Evolutionary conservation across 2,797 vertebrate genomes (phyloP), one percentile per base, ranked within the genome.

Genomic region (Eospalax fontanierii): DNA sequence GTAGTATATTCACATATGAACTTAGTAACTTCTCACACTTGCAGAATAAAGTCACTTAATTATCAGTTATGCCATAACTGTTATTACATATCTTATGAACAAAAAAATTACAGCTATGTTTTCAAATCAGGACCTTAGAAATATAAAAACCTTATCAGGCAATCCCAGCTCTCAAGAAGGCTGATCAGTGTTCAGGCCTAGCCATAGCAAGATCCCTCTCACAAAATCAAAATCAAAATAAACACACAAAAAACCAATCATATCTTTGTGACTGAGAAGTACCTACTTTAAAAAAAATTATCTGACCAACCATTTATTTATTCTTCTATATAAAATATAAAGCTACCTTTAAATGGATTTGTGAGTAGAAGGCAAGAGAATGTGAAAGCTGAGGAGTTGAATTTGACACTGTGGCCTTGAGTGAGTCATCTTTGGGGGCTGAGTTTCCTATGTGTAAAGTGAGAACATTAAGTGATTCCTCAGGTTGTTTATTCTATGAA

Each of bases 361-460:
- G 21, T 61, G 59, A n/a, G 30, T 22, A 82, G 30, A 28, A 89
- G 30, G 38, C 59, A 83, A 79, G 28, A 79, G 24, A 90, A 70
- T 85, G 16, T 86, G 43, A 84, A 89, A 92, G 68, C 75, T 88
- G n/a, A 33, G 26, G 68, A 6, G 85, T 76, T 90, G 70, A 66
- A 75, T 73, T 71, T 78, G 78, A 94, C 74, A 83, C 79, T 38
- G 24, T 57, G 74, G 54, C 75, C 91, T 38, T 87, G 38, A 73
- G 30, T 68, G 90, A 95, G 75, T 95, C 89, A 95, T 35, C 57
- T 61, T 70, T 65, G 1, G 0, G 54, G 40, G 65, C 46, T 6
- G 57, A 94, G 40, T 46, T 94, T 88, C 73, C 76, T 68, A 63
- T 71, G 30, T 90, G 75, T 89, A 93, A 95, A 90, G 87, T 76